Base-by-base conservation (phyloP, 1,140 invertebrate species). In the Pissodes strobi region DNA sequence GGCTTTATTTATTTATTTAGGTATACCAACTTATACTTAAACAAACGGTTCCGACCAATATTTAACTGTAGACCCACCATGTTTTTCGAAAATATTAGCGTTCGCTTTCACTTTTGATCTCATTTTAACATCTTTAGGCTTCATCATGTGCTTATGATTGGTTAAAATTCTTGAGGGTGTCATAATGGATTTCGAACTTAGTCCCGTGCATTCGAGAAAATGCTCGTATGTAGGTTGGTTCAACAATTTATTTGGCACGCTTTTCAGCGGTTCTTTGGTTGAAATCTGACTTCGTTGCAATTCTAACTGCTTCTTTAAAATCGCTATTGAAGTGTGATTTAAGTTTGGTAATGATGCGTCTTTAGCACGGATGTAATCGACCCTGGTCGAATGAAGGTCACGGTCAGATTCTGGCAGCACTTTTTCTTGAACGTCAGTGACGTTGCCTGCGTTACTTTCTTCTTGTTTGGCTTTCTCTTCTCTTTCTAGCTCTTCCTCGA, bases 171-270 rank as follows among this genome's bases (percentile, higher is more conserved):
- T 82, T 41, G 84, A 86, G 0, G 89, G 88, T 2, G 88, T 89
- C 62, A 91, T 81, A 67, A 92, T 89, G 4, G 88, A 90, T 76
- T 92, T 92, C 63, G 88, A 89, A 79, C 89, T 91, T 37, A 92
- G 82, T 46, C 90, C 90, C 58, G 89, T 91, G 18, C 87, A 86
- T 73, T 92, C 90, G 15, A 92, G 77, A 69, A 92, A 92, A 72
- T 88, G 86, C 76, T 91, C 89, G 64, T 88, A 88, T 22, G 85
- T 81, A 46, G 70, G 73, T 68, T 71, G 66, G 46, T 68, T 72
- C 15, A 15, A 18, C 22, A 23, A 37, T 27, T 49, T 53, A 13
- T 34, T 58, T 8, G 27, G 12, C 37, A 60, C 55, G 0, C 60
- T 38, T 21, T 64, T 62, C 9, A 22, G 46, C 21, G 25, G 25